A percentile compares a stretch with the other conserved stretches of the same genome.
Evolutionary conservation across 1,140 invertebrate genomes (phyloP).

Genomic region (Nephila pilipes): DNA sequence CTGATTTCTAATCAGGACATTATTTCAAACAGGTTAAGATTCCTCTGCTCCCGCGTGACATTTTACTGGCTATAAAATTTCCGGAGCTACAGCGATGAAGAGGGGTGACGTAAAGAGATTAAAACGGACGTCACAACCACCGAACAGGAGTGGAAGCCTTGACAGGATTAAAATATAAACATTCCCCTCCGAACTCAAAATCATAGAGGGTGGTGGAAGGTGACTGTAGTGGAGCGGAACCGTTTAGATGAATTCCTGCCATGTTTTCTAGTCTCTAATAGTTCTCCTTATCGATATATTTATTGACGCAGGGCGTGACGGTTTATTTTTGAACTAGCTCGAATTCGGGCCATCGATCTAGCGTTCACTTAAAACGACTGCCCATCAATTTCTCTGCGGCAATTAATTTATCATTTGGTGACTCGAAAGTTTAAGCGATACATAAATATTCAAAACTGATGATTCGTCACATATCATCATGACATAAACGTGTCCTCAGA

Average conservation of each 20-base stretch:
- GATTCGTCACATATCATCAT: no score
- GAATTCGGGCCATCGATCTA: slow-evolving; percentile 13
- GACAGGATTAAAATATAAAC: neutral
- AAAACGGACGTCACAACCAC: neutral
- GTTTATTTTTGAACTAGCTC: neutral
- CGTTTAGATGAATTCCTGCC: neutral
- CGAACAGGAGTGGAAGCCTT: neutral
- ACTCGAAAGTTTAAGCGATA: no score
- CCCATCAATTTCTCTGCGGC: neutral
- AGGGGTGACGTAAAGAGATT: neutral
- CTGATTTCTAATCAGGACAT: no score
- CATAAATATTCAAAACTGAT: no score
- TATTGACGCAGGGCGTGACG: neutral
- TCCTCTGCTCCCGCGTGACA: no score
- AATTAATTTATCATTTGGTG: no score
- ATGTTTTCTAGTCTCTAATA: neutral
- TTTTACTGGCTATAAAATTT: no score
- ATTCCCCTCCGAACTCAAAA: neutral
- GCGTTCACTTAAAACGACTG: neutral
- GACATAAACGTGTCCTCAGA: no score
- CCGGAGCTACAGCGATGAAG: neutral
- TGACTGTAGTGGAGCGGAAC: neutral
- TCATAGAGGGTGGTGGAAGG: neutral
- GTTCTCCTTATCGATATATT: slow-evolving; percentile 9
- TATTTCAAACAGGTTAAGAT: no score